These are phyloP conservation scores for Vulpes lagopus DNA, from an alignment of 2,113 vertebrate genomes.

Conservation along the genomic window DNA sequence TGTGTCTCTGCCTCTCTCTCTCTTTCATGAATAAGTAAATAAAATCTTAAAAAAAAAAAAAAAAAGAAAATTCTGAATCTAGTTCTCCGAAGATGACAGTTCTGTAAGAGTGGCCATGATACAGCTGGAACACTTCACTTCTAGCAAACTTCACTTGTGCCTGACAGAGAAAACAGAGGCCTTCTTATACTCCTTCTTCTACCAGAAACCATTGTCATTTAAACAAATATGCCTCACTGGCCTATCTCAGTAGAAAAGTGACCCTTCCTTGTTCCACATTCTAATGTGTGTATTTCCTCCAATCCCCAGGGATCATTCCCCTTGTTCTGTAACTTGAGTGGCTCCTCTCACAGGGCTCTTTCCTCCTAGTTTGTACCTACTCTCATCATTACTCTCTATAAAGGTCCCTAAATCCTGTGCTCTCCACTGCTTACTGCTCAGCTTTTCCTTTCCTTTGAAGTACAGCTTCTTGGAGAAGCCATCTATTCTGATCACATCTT, in stretches of 20 bases:
- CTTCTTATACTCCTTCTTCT: accelerated
- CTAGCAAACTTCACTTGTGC: not conserved
- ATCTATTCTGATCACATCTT: not conserved
- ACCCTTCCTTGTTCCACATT: not conserved
- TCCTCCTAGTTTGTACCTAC: not conserved
- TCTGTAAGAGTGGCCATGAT: not conserved
- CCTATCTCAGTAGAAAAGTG: not conserved
- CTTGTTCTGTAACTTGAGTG: not conserved
- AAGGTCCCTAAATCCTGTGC: not conserved
- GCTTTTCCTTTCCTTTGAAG: not conserved
- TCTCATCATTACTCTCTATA: not conserved
- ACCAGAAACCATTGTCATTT: not conserved
- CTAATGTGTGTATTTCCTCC: not conserved
- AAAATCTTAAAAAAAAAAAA: too few species aligned
- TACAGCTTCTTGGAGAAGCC: not conserved
- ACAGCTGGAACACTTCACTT: not conserved
- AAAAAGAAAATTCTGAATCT: not conserved
- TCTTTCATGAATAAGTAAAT: too few species aligned
- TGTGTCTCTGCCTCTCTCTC: too few species aligned
- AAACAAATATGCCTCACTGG: not conserved
- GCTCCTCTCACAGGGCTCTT: not conserved
- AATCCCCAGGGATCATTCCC: not conserved
- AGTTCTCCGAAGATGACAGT: not conserved
- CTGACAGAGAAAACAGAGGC: not conserved
- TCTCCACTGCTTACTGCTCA: not conserved